A percentile compares a stretch with the other conserved stretches of the same genome.
phyloP scores from a whole-genome alignment of 2,888 invertebrate species.

The Oligia fasciuncula region DNA sequence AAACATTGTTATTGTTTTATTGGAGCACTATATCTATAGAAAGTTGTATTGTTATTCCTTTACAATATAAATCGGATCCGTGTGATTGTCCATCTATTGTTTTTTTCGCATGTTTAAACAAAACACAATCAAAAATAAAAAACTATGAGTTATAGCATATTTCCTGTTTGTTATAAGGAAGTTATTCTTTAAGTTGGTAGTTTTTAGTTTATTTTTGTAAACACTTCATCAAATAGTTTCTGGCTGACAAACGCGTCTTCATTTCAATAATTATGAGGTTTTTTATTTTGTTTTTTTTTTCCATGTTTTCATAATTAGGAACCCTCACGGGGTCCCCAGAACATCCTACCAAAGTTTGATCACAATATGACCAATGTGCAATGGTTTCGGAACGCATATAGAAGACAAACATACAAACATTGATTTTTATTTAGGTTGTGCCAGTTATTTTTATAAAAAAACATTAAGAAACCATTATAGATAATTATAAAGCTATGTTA shows the following conservation, averaged over 20 bases:
- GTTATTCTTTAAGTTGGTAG: fast-evolving
- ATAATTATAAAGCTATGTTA: background rate
- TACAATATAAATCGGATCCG: slow-evolving; percentile 33
- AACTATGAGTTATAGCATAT: background rate
- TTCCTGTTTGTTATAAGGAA: background rate
- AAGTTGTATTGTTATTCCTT: slow-evolving; percentile 57
- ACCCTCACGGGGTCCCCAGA: too few relatives aligned
- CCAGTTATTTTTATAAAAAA: background rate
- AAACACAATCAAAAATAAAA: slow-evolving; percentile 8
- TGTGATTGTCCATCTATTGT: slow-evolving; percentile 5
- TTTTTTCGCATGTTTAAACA: slow-evolving; percentile 12
- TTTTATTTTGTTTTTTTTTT: background rate
- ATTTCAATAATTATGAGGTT: background rate
- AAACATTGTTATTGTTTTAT: slow-evolving; percentile 61
- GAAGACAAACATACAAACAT: too few relatives aligned
- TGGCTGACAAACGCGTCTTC: background rate
- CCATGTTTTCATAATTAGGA: too few relatives aligned
- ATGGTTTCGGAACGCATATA: too few relatives aligned
- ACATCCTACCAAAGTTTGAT: too few relatives aligned
- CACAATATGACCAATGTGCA: too few relatives aligned
- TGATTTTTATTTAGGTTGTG: background rate
- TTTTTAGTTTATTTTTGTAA: background rate
- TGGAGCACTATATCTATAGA: slow-evolving; percentile 50
- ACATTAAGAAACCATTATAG: background rate
- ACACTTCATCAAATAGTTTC: background rate